These are phyloP conservation scores for Eueremaeus valkanovi DNA, from an alignment of 2,888 invertebrate species.

Conservation along the genomic window DNA sequence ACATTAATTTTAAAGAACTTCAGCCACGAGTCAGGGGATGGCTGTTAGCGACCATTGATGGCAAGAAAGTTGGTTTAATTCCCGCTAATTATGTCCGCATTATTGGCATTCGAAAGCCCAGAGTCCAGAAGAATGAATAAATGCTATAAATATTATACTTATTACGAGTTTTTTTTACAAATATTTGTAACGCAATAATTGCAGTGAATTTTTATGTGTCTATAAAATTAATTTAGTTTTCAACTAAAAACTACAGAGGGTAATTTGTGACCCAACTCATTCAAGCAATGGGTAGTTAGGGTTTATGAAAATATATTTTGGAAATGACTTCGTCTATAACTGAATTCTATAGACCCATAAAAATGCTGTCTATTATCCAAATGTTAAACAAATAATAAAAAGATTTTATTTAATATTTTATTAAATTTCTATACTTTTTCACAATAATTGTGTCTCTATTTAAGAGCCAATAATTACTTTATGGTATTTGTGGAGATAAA, in stretches of 20 bases:
- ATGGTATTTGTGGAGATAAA: too few species aligned
- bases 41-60: slow-evolving; percentile 57
- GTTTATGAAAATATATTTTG: neutral
- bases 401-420: too few species aligned
- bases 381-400: too few species aligned
- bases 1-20: slow-evolving; percentile 54
- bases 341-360: too few species aligned
- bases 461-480: too few species aligned
- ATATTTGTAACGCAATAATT: neutral
- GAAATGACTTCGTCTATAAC: too few species aligned
- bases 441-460: too few species aligned
- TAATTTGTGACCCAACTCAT: too few species aligned
- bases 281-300: too few species aligned
- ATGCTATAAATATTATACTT: neutral
- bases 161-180: neutral
- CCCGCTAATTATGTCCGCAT: slow-evolving; percentile 59
- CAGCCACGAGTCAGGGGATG: slow-evolving; percentile 63
- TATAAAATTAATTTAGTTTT: too few species aligned
- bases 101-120: slow-evolving; percentile 49
- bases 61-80: slow-evolving; percentile 56
- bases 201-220: neutral
- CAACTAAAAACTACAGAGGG: neutral
- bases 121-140: neutral
- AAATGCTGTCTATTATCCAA: too few species aligned
- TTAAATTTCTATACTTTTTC: too few species aligned